Evolutionary conservation across 1,140 invertebrate species (phyloP), one percentile per base, ranked within the genome.

Genomic region (Drosophila subpulchrella): DNA sequence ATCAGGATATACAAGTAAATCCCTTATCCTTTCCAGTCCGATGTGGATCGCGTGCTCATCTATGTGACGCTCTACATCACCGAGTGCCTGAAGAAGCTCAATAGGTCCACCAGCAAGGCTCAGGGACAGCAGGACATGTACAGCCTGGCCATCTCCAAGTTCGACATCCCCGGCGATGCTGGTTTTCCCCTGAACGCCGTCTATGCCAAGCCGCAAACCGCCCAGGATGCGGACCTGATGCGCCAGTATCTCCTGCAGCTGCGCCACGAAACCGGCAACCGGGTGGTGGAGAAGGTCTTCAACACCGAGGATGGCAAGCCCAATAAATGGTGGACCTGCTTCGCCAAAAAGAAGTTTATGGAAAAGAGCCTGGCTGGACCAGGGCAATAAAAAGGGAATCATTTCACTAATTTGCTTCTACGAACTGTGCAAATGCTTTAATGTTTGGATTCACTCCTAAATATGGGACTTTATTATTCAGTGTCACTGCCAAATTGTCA

Each of bases 291-390:
- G 61, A 97, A 97, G 93, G 98, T 98, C 0, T 99, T 98, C 93
- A 95, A 95, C 46, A 95, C 95, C 20, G 96, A 97, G 70, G 97
- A 98, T 93, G 97, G 97, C 2, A 98, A 98, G 91, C 98, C 99
- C 12, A 98, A 97, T 89, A 99, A 99, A 94, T 99, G 99, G 99
- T 99, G 99, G 99, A 93, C 99, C 32, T 99, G 99, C 91, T 99
- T 99, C 94, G 96, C 98, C 13, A 99, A 99, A 92, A 99, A 98
- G 94, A 99, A 98, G 94, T 99, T 99, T 91, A 99, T 99, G 98
- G 99, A 99, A 91, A 99, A 99, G 92, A 98, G 97, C 46, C 93
- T 99, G 7, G 90, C 91, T 15, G 91, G 91, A 1, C 91, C 91
- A 24, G 91, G 91, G 0, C 91, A 92, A 60, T 92, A 81, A 68